Percentiles rank a stretch among this genome's conserved stretches.
Evolutionary conservation across 2,113 vertebrate genomes (phyloP).

Genomic region (Collichthys lucidus): DNA sequence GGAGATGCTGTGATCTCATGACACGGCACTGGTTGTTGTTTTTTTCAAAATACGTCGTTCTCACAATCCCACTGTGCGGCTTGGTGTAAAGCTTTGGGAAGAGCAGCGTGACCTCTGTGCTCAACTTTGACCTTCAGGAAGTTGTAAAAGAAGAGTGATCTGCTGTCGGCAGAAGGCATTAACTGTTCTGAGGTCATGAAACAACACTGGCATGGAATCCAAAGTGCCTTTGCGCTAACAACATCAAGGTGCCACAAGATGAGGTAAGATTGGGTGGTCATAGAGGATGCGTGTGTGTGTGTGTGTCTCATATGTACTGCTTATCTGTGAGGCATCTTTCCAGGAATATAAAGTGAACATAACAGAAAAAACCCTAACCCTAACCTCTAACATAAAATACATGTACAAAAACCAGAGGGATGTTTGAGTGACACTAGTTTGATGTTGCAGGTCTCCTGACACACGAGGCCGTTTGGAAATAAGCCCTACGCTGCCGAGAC

Average conservation of each 20-base stretch:
- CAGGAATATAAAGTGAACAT: slow-evolving; percentile 40
- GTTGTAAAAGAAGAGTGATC: slow-evolving; percentile 49
- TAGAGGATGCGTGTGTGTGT: neutral
- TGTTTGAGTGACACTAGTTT: slow-evolving; percentile 65
- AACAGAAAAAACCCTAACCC: slow-evolving; percentile 19
- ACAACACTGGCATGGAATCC: neutral
- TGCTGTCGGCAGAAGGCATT: slow-evolving; percentile 39
- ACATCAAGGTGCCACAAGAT: neutral
- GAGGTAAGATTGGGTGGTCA: neutral
- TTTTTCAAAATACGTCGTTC: slow-evolving; percentile 7
- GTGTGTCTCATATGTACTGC: slow-evolving; percentile 3
- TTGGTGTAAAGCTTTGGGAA: slow-evolving; percentile 23
- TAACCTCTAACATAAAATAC: slow-evolving; percentile 62
- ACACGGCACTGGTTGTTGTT: neutral
- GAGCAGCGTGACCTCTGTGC: slow-evolving; percentile 13
- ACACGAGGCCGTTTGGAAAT: slow-evolving; percentile 54
- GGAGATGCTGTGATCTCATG: slow-evolving; percentile 49
- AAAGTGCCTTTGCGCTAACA: slow-evolving; percentile 2
- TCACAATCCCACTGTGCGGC: neutral
- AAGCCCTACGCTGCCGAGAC: slow-evolving; percentile 33
- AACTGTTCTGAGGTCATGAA: slow-evolving; percentile 35
- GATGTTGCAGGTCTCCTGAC: slow-evolving; percentile 67
- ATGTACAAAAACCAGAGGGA: slow-evolving; percentile 67
- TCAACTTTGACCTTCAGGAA: slow-evolving; percentile 66
- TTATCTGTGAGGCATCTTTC: slow-evolving; percentile 59